These are phyloP conservation scores for Equus przewalskii DNA, from an alignment of 2,113 vertebrate species.

Conservation along the genomic window DNA sequence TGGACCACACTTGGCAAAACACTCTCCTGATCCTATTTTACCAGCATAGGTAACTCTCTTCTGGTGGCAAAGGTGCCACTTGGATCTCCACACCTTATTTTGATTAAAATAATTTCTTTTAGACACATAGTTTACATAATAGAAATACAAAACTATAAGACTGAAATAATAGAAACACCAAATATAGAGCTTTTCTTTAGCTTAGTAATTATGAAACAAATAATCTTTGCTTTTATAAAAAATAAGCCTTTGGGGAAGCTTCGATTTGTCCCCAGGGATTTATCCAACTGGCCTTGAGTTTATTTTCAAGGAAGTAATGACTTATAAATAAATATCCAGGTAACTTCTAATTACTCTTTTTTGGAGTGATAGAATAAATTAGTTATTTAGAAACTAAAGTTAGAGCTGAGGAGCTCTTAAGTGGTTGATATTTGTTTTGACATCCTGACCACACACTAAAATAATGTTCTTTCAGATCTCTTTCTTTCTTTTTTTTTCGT, in stretches of 20 bases:
- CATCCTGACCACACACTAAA: conserved; percentile 50
- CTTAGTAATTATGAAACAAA: neutral
- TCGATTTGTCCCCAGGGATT: conserved; percentile 15
- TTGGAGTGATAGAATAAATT: neutral
- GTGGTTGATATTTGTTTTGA: conserved; percentile 52
- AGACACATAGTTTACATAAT: conserved; percentile 2
- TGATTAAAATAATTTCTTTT: neutral
- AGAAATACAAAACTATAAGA: neutral
- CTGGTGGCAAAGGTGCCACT: neutral
- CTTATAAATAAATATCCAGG: neutral
- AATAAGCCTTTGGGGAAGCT: neutral
- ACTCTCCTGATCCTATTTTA: neutral
- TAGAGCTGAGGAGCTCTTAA: neutral
- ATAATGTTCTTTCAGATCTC: conserved; percentile 35
- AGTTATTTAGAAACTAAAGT: conserved; percentile 59
- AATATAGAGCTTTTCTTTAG: neutral
- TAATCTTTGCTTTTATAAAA: conserved; percentile 2
- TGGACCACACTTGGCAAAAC: neutral
- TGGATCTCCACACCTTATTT: neutral
- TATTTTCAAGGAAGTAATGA: conserved; percentile 60
- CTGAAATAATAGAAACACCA: neutral
- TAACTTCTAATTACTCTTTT: neutral
- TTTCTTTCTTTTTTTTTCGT: neutral
- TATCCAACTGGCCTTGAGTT: conserved; percentile 22
- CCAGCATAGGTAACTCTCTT: neutral